Conservation (phyloP, 2,888 invertebrate genomes). For the Alitta virens region DNA sequence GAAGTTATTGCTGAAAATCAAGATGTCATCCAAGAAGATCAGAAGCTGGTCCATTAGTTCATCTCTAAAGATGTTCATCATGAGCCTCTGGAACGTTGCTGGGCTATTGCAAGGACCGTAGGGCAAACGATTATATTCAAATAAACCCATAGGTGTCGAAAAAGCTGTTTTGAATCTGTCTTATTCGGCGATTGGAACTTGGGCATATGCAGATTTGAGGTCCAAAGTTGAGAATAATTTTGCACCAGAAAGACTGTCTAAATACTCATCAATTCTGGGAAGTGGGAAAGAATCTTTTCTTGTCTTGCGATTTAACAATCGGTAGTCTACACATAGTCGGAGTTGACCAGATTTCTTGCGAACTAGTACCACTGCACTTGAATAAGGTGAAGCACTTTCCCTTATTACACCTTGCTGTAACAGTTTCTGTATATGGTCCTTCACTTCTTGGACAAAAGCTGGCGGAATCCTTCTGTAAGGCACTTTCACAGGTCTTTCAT, state of each 20-base stretch:
- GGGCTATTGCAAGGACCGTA: conserved; percentile 29
- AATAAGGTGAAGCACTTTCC: not conserved
- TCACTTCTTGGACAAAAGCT: too few relatives aligned
- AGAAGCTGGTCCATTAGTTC: conserved; percentile 22
- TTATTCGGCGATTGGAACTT: conserved; percentile 26
- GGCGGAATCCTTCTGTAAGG: too few relatives aligned
- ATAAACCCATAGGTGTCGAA: conserved; percentile 19
- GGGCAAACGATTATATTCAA: conserved; percentile 27
- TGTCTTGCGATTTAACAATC: conserved; percentile 25
- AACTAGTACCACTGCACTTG: conserved; percentile 15
- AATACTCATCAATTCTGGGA: conserved; percentile 19
- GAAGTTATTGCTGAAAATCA: conserved; percentile 26
- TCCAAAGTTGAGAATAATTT: conserved; percentile 30
- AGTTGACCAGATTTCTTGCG: conserved; percentile 20
- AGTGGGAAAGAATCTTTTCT: conserved; percentile 26
- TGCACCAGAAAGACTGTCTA: conserved; percentile 28
- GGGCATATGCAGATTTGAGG: conserved; percentile 32
- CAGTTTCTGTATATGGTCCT: too few relatives aligned
- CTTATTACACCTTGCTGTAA: too few relatives aligned
- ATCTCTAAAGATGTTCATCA: conserved; percentile 26
- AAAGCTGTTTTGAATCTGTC: conserved; percentile 33
- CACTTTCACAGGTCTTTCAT: too few relatives aligned
- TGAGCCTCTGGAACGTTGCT: conserved; percentile 31
- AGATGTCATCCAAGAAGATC: conserved; percentile 31
- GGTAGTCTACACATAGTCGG: conserved; percentile 26